Evolutionary conservation across 2,888 invertebrate species (phyloP).

Genomic region (Lagria hirta): DNA sequence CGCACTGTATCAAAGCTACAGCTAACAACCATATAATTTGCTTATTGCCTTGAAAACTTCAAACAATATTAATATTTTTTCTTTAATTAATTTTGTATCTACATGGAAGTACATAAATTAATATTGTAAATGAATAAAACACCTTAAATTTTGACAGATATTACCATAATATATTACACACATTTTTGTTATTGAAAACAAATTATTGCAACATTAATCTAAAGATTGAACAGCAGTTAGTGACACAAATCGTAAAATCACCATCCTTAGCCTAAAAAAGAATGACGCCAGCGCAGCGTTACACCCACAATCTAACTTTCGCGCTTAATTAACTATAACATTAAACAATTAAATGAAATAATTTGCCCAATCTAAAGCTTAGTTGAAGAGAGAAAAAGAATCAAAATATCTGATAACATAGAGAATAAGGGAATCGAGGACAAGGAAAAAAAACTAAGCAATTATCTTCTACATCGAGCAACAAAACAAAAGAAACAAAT

Average conservation of each 20-base stretch:
- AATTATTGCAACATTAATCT: too few species aligned
- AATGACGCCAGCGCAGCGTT: conserved; percentile 16
- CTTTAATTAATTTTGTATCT: conserved; percentile 8
- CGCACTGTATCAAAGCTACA: too few species aligned
- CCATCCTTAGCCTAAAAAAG: too few species aligned
- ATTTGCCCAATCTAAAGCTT: conserved; percentile 21
- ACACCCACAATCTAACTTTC: conserved; percentile 18
- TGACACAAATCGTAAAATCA: too few species aligned
- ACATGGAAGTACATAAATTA: too few species aligned
- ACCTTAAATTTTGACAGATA: too few species aligned
- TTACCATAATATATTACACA: too few species aligned
- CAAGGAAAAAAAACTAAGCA: conserved; percentile 10
- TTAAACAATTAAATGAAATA: conserved; percentile 25
- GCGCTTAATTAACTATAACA: conserved; percentile 18
- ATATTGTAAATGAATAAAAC: too few species aligned
- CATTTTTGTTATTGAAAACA: too few species aligned
- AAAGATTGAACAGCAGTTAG: too few species aligned
- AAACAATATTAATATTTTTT: conserved; percentile 10
- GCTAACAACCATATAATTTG: conserved; percentile 7
- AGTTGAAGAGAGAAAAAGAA: too few species aligned
- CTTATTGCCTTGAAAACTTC: conserved; percentile 9
- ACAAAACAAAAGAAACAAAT: conserved; percentile 21
- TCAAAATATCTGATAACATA: neutral
- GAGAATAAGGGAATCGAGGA: conserved; percentile 6
- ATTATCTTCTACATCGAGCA: conserved; percentile 17